A percentile compares a stretch with the other conserved stretches of the same genome.
phyloP scores from a whole-genome alignment of 1,140 invertebrate genomes.

The Campoletis sonorensis region DNA sequence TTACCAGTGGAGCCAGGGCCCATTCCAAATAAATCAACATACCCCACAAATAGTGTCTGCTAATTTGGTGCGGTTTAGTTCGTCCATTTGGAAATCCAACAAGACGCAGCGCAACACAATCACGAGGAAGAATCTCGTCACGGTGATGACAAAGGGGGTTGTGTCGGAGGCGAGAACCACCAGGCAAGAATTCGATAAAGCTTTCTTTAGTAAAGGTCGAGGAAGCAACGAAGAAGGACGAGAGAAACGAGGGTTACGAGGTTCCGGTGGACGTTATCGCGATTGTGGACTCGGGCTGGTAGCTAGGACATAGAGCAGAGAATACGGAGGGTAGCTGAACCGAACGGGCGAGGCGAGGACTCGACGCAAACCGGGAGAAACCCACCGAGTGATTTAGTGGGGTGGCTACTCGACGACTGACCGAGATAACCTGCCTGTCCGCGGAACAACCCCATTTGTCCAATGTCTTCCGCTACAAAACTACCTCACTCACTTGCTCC shows the following conservation, averaged over 20 bases:
- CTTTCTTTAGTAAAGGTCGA: slow-evolving; percentile 35
- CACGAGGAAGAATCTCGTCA: neutral
- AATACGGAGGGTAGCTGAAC: slow-evolving; percentile 31
- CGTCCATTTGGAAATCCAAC: neutral
- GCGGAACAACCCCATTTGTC: slow-evolving; percentile 74
- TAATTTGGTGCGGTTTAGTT: neutral
- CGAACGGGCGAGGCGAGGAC: slow-evolving; percentile 50
- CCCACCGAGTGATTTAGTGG: slow-evolving; percentile 70
- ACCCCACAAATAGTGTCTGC: neutral
- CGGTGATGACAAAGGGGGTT: slow-evolving; percentile 25
- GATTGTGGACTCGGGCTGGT: slow-evolving; percentile 59
- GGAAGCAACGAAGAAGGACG: slow-evolving; percentile 17
- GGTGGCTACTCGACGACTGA: slow-evolving; percentile 71
- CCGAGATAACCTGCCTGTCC: slow-evolving; percentile 73
- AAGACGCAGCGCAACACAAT: neutral
- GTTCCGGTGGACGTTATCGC: slow-evolving; percentile 62
- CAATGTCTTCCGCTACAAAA: slow-evolving; percentile 73
- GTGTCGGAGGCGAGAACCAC: neutral
- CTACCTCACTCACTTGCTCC: slow-evolving; percentile 56
- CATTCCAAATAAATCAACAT: slow-evolving; percentile 8
- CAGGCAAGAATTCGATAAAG: slow-evolving; percentile 41
- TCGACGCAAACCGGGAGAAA: slow-evolving; percentile 59
- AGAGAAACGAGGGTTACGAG: slow-evolving; percentile 51
- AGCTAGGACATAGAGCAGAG: slow-evolving; percentile 41
- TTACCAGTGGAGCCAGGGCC: neutral